These are phyloP conservation scores for Drosophila rubida DNA, from an alignment of 2,888 invertebrate species.

Conservation along the genomic window DNA sequence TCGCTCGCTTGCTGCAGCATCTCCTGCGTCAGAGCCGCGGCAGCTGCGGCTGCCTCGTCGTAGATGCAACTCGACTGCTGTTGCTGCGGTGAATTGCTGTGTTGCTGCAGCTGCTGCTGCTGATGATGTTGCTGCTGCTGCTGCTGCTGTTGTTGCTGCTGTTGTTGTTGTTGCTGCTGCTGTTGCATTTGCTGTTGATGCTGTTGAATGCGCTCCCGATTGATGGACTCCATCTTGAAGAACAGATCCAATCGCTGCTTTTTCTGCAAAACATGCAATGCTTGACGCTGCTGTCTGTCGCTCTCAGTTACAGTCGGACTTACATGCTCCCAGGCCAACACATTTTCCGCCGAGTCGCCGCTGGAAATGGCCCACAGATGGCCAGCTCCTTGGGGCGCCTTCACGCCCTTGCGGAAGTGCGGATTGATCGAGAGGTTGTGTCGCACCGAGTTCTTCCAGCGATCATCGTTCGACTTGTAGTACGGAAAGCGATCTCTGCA, in stretches of 20 bases:
- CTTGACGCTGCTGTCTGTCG: neutral
- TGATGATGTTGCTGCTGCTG: constrained; percentile 50
- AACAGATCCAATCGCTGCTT: constrained; percentile 87
- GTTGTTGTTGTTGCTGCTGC: constrained; percentile 60
- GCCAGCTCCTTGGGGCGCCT: constrained; percentile 94
- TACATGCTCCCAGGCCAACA: constrained; percentile 87
- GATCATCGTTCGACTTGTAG: constrained; percentile 95
- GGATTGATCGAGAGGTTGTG: constrained; percentile 97
- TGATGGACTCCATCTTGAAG: constrained; percentile 85
- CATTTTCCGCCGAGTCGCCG: constrained; percentile 86
- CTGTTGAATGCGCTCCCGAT: constrained; percentile 82
- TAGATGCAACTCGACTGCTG: constrained; percentile 65
- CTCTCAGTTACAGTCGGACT: constrained; percentile 60
- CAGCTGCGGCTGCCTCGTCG: constrained; percentile 84
- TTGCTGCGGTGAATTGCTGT: constrained; percentile 27
- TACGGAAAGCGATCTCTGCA: constrained; percentile 93
- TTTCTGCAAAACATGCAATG: constrained; percentile 81
- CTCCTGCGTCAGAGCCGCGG: constrained; percentile 82
- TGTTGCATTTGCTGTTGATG: constrained; percentile 76
- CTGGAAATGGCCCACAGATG: constrained; percentile 95
- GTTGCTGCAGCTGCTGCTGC: constrained; percentile 37
- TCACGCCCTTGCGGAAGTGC: constrained; percentile 94
- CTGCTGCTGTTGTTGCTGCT: constrained; percentile 54
- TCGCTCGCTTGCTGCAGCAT: constrained; percentile 73
- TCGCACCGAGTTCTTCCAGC: constrained; percentile 96